phyloP scores from a whole-genome alignment of 2,888 invertebrate genomes.

The Smittia aterrima region DNA sequence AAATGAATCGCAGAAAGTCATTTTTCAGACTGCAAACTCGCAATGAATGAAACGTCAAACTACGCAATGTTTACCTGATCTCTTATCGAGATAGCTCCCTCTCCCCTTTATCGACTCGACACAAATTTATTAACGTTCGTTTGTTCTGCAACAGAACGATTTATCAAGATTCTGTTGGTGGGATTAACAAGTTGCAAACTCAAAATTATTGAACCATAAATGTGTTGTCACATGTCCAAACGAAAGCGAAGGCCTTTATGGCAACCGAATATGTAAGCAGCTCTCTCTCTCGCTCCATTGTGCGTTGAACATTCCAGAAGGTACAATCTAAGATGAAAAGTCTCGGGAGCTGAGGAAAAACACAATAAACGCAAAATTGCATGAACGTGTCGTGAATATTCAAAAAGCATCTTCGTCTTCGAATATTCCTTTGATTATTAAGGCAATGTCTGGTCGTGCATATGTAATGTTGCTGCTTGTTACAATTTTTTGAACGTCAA shows the following conservation, averaged over 20 bases:
- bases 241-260: conserved; percentile 28
- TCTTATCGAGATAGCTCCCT: background rate
- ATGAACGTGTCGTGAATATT: conserved; percentile 37
- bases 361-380: conserved; percentile 41
- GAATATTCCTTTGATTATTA: background rate
- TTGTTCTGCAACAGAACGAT: conserved; percentile 24
- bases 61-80: conserved; percentile 3
- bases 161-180: conserved; percentile 36
- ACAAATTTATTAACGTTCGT: conserved; percentile 35
- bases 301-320: background rate
- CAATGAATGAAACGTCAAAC: background rate
- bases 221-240: conserved; percentile 2
- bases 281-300: too few species aligned
- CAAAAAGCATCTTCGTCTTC: conserved; percentile 19
- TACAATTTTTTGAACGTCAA: conserved; percentile 4
- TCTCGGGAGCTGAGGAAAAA: conserved; percentile 4
- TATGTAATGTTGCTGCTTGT: conserved; percentile 1
- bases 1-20: background rate
- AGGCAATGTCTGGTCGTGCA: conserved; percentile 21
- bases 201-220: conserved; percentile 37
- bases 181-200: conserved; percentile 29
- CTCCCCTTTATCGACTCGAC: conserved; percentile 14
- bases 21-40: background rate
- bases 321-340: background rate
- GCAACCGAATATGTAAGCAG: conserved; percentile 34